phyloP scores from a whole-genome alignment of 2,113 vertebrate species.

The Xiphorhynchus elegans region DNA sequence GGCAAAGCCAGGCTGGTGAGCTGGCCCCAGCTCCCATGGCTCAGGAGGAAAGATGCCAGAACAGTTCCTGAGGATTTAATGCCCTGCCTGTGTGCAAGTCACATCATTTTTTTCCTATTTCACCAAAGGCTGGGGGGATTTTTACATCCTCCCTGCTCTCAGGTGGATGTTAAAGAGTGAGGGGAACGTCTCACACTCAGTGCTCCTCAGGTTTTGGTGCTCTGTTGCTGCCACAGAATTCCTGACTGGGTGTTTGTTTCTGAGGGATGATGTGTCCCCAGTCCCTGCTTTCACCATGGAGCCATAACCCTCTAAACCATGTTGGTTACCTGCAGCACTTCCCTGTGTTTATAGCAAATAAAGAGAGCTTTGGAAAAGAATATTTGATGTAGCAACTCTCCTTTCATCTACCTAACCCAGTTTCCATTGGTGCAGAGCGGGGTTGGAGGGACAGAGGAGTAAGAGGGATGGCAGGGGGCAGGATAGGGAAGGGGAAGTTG shows the following conservation, averaged over 20 bases:
- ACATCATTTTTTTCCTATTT: not conserved
- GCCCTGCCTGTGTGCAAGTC: not conserved
- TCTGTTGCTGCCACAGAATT: not conserved
- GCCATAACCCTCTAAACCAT: not conserved
- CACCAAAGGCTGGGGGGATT: not conserved
- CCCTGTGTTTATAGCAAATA: not conserved
- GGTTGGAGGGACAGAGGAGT: not conserved
- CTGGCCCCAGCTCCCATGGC: rapidly evolving
- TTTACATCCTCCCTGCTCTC: not conserved
- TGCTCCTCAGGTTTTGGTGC: not conserved
- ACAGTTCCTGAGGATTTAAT: not conserved
- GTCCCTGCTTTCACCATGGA: not conserved
- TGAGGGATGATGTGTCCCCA: not conserved
- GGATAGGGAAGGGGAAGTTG: too few species aligned
- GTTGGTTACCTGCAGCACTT: rapidly evolving
- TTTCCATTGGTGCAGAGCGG: rapidly evolving
- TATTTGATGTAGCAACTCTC: conserved; percentile 12
- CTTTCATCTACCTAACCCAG: not conserved
- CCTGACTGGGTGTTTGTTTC: not conserved
- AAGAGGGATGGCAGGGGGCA: not conserved
- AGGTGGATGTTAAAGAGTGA: not conserved
- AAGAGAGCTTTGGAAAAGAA: conserved; percentile 20
- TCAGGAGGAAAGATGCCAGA: rapidly evolving
- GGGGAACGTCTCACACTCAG: not conserved
- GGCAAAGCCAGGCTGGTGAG: not conserved